Base-by-base conservation (phyloP, 2,797 vertebrate genomes). In the Chelidonichthys spinosus region DNA sequence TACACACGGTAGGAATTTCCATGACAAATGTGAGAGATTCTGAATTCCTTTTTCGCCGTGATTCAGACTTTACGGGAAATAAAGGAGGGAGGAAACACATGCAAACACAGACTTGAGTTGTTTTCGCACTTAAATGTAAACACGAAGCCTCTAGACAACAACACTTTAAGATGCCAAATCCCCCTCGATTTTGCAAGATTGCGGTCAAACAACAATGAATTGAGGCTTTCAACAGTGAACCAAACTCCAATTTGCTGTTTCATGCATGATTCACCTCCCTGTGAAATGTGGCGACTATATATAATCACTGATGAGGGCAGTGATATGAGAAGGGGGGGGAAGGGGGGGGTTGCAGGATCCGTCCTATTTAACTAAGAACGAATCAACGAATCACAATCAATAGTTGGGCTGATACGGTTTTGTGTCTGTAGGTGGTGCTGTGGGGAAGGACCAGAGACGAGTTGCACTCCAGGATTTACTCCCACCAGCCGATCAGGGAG, bases 361-460 rank as follows among this genome's bases (percentile, higher is more conserved):
- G 47, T 7, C 4, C 5, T 44, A 18, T 15, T 14, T 8, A 18
- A n/a, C 10, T 6, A 36, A 37, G 2, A 36, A 32, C 39, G 25
- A 25, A 25, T 25, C 25, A 25, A 25, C 32, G 37, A 9, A n/a
- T 35, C 6, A 9, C 6, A 4, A 46, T 50, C 10, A 37, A 11
- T 15, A 37, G 2, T 1, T 43, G 53, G 6, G 5, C 43, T 80
- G 17, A 61, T 49, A 1, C 11, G 3, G 54, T 50, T 74, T 25
- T 85, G 32, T 79, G 67, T 80, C 89, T 77, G 69, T 36, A 96
- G 96, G 83, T 83, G 79, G 90, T 85, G 53, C 89, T 94, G 71
- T 96, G 96, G 96, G 94, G 94, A 55, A 90, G 74, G 77, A 94
- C 87, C 59, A 94, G 61, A 81, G 90, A 95, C 2, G 92, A 95